A percentile compares a stretch with the other conserved stretches of the same genome.
These are phyloP conservation scores for Phalanger gymnotis DNA, from an alignment of 2,797 vertebrate genomes.

Conservation along the genomic window DNA sequence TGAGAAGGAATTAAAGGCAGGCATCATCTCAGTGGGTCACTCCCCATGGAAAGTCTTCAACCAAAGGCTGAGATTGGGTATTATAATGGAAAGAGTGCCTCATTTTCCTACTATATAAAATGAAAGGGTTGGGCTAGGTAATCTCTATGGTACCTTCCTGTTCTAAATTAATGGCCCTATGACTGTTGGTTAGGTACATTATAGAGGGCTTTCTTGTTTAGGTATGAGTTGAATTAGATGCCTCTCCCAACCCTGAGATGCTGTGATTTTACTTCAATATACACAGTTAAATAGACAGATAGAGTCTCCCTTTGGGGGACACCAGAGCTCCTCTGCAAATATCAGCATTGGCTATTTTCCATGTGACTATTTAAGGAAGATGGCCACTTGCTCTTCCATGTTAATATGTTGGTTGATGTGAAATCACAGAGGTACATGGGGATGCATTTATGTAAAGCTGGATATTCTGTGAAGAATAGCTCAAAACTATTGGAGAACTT, in stretches of 20 bases:
- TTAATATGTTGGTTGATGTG: neutral
- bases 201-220: neutral
- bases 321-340: slow-evolving; percentile 46
- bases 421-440: slow-evolving; percentile 29
- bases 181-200: neutral
- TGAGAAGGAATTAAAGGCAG: neutral
- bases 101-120: neutral
- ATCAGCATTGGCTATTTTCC: slow-evolving; percentile 31
- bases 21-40: neutral
- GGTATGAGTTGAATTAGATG: neutral
- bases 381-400: slow-evolving; percentile 29
- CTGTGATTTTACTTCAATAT: neutral
- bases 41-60: neutral
- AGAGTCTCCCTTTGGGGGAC: neutral
- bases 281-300: slow-evolving; percentile 23
- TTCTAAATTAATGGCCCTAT: neutral
- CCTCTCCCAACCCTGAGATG: neutral
- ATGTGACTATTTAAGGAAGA: slow-evolving; percentile 46
- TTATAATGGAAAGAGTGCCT: neutral
- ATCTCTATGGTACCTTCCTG: neutral
- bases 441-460: slow-evolving; percentile 33
- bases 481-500: slow-evolving; percentile 19
- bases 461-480: slow-evolving; percentile 3
- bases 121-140: neutral
- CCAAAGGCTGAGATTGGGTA: neutral